These are phyloP conservation scores for Chiloscyllium plagiosum DNA, from an alignment of 2,113 vertebrate genomes.

Conservation along the genomic window DNA sequence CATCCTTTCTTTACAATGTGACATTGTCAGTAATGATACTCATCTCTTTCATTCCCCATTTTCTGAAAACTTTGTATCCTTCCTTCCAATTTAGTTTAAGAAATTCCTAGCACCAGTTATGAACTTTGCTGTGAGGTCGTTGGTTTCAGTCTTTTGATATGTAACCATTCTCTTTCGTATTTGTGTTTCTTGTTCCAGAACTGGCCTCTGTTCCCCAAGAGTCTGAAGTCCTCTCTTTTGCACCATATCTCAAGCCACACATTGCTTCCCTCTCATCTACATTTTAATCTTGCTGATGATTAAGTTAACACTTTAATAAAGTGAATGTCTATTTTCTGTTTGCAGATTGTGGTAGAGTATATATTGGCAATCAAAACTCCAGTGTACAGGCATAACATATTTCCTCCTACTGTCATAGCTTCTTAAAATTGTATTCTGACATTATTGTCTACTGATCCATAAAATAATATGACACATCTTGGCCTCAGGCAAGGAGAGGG, in stretches of 20 bases:
- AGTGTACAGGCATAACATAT: neutral
- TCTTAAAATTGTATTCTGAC: constrained; percentile 12
- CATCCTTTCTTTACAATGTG: no score
- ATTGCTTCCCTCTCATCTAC: neutral
- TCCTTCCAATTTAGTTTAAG: no score
- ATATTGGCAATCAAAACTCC: neutral
- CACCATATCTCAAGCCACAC: neutral
- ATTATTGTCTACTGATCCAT: neutral
- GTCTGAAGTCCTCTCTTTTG: neutral
- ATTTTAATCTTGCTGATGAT: neutral
- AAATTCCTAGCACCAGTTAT: no score
- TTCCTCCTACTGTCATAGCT: neutral
- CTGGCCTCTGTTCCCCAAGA: no score
- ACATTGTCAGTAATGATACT: no score
- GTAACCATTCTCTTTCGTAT: no score
- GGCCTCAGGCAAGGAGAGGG: neutral
- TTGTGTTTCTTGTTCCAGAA: no score
- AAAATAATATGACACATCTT: neutral
- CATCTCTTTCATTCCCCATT: no score
- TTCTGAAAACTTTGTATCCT: no score
- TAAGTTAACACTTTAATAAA: neutral
- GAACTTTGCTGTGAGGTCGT: no score
- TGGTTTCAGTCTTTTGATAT: no score
- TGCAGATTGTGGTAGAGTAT: neutral
- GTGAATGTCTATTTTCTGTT: neutral